Evolutionary conservation across 2,797 vertebrate genomes (phyloP).

Genomic region (Tapirus indicus): DNA sequence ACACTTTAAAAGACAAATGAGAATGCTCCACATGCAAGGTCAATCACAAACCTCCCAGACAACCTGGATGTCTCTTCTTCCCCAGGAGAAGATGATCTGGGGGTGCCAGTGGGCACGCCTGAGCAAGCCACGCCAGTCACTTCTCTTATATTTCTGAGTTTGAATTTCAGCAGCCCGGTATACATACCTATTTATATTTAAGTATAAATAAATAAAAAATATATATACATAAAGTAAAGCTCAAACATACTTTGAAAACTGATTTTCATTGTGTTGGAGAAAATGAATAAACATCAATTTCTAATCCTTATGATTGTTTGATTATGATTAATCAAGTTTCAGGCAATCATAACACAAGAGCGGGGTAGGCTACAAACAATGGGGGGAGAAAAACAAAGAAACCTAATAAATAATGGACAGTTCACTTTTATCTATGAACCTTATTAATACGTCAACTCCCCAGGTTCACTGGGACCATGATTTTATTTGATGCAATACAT

Average conservation of each 20-base stretch:
- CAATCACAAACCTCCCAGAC: neutral
- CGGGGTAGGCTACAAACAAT: neutral
- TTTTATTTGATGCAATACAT: constrained; percentile 79
- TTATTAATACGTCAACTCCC: constrained; percentile 71
- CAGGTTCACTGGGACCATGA: constrained; percentile 56
- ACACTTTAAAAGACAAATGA: constrained; percentile 70
- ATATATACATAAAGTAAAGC: neutral
- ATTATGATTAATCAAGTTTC: neutral
- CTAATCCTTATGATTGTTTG: neutral
- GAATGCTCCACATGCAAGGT: neutral
- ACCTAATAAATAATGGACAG: constrained; percentile 68
- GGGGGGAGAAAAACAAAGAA: neutral
- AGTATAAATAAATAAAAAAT: neutral
- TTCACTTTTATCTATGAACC: constrained; percentile 75
- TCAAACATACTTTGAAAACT: constrained; percentile 47
- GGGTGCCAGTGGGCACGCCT: too few relatives aligned
- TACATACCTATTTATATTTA: neutral
- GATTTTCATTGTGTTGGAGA: constrained; percentile 30
- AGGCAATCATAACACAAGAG: neutral
- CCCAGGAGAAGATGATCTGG: neutral
- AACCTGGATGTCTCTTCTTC: neutral
- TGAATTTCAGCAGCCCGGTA: neutral
- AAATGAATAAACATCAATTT: constrained; percentile 45
- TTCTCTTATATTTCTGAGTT: neutral
- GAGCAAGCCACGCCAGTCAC: neutral